Conservation (phyloP, 35 echinoderm and acorn worm species). For the Heliocidaris erythrogramma region DNA sequence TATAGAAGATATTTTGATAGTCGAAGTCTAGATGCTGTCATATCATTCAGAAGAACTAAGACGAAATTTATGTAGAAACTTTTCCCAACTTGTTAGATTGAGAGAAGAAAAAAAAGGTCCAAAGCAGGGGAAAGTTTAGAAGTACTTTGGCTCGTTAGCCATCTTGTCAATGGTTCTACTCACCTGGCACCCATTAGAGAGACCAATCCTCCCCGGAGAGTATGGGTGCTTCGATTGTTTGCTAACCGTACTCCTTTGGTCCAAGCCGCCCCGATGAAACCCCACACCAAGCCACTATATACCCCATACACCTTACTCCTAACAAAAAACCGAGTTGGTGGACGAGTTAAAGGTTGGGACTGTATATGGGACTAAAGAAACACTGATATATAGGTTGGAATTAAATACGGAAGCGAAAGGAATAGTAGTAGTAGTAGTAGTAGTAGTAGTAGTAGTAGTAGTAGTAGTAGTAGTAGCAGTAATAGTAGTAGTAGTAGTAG, state of each 20-base stretch:
- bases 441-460: no score
- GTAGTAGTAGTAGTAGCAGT: no score
- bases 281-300: conserved; percentile 36
- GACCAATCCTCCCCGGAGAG: conserved; percentile 21
- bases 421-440: neutral
- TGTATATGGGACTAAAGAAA: neutral
- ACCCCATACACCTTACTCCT: neutral
- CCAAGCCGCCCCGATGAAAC: conserved; percentile 27
- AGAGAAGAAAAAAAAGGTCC: neutral
- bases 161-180: conserved; percentile 3
- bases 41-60: neutral
- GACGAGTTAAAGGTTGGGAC: neutral
- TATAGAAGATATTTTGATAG: no score
- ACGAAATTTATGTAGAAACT: neutral
- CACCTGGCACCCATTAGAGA: conserved; percentile 39
- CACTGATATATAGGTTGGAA: no score
- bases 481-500: no score
- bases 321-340: neutral
- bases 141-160: conserved; percentile 32
- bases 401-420: neutral
- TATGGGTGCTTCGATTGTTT: conserved; percentile 37
- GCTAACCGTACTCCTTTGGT: conserved; percentile 41
- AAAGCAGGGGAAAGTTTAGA: neutral
- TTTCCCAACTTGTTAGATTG: neutral
- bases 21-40: no score